Conservation (phyloP, 2,797 vertebrate genomes). For the Phrynocephalus guinanensis region DNA sequence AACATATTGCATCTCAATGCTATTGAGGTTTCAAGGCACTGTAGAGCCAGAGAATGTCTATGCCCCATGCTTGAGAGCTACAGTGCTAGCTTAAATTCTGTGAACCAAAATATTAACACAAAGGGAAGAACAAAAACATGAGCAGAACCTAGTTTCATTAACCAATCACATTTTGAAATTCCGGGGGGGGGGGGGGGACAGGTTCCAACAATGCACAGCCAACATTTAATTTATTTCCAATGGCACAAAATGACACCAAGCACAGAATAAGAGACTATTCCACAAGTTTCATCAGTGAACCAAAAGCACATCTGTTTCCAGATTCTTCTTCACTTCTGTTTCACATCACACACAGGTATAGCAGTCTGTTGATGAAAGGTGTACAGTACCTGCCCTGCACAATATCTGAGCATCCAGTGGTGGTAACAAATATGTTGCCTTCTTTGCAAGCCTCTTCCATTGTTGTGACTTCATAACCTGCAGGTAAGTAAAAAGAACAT, state of each 20-base stretch:
- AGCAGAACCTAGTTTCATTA: not conserved
- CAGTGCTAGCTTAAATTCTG: too few relatives aligned
- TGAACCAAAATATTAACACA: too few relatives aligned
- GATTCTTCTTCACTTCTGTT: not conserved
- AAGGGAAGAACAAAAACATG: too few relatives aligned
- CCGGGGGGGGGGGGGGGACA: too few relatives aligned
- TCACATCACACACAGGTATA: not conserved
- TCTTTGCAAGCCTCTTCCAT: slow-evolving; percentile 97
- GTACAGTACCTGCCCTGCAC: slow-evolving; percentile 87
- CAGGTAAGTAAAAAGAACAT: slow-evolving; percentile 24
- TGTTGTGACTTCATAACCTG: slow-evolving; percentile 97
- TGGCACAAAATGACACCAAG: not conserved
- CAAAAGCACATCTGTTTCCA: not conserved
- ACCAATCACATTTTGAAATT: not conserved
- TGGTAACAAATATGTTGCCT: slow-evolving; percentile 98
- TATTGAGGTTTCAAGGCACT: too few relatives aligned
- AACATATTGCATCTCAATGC: too few relatives aligned
- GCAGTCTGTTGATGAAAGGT: not conserved
- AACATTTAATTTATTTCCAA: slow-evolving; percentile 18
- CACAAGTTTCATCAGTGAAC: not conserved
- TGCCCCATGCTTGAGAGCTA: too few relatives aligned
- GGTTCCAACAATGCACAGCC: not conserved
- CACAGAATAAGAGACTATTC: not conserved
- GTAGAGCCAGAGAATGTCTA: too few relatives aligned
- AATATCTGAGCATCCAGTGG: slow-evolving; percentile 95